A percentile compares a stretch with the other conserved stretches of the same genome.
Conservation (phyloP, 1,140 invertebrate genomes). For the Triops cancriformis region DNA sequence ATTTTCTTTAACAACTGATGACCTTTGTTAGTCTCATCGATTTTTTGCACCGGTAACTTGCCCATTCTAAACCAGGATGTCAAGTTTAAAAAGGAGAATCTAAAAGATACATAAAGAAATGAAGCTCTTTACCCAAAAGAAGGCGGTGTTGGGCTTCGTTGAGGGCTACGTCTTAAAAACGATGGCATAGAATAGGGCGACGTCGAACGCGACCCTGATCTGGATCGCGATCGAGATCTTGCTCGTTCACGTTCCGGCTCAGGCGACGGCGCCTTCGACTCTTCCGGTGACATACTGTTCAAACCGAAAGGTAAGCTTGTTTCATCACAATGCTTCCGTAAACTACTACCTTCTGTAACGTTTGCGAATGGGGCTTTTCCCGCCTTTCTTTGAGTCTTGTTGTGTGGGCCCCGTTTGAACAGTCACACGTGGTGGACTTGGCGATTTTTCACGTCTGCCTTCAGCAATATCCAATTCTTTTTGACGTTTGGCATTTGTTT, state of each 20-base stretch:
- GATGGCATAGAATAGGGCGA: slow-evolving; percentile 33
- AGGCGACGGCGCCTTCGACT: slow-evolving; percentile 29
- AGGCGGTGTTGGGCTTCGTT: slow-evolving; percentile 66
- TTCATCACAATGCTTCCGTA: slow-evolving; percentile 26
- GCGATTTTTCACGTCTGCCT: slow-evolving; percentile 59
- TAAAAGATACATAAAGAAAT: slow-evolving; percentile 9
- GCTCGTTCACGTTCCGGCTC: slow-evolving; percentile 26
- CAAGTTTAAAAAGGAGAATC: slow-evolving; percentile 23
- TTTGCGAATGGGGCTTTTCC: slow-evolving; percentile 27
- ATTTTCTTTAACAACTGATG: slow-evolving; percentile 92
- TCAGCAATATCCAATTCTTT: slow-evolving; percentile 73
- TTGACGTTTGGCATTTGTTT: slow-evolving; percentile 76
- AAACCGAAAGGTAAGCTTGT: slow-evolving; percentile 30
- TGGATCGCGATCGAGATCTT: slow-evolving; percentile 40
- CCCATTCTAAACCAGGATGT: slow-evolving; percentile 25
- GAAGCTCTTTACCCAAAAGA: slow-evolving; percentile 56
- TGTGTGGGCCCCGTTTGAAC: background rate
- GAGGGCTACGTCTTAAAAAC: slow-evolving; percentile 39
- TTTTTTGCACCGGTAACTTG: slow-evolving; percentile 45
- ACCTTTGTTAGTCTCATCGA: slow-evolving; percentile 85
- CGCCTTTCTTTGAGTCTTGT: slow-evolving; percentile 24
- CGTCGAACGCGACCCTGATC: slow-evolving; percentile 39
- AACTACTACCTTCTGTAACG: slow-evolving; percentile 27
- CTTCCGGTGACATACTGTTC: slow-evolving; percentile 16
- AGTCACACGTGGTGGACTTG: slow-evolving; percentile 25